Evolutionary conservation across 1,140 invertebrate genomes (phyloP), one percentile per base, ranked within the genome.

Genomic region (Stegodyphus dumicola): DNA sequence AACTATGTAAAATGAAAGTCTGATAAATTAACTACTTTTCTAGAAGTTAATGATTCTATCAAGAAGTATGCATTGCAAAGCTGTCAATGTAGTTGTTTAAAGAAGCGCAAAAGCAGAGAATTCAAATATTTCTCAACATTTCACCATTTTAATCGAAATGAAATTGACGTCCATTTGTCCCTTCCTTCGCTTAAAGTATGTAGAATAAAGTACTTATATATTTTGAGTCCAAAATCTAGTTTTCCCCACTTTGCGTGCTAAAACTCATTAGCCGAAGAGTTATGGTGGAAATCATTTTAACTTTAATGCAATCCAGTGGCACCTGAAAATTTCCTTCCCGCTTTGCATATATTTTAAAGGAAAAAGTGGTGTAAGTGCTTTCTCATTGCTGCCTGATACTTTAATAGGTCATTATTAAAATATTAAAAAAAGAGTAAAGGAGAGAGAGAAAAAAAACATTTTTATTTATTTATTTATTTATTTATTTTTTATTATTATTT

Each of bases 231-330:
- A 13, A 81, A 71, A 81, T 81, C 78, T 65, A 60, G 54, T 81
- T 73, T 81, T 81, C 78, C 15, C 54, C 15, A 52, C 70, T 18
- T 81, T 49, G 78, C 69, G 69, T 81, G 78, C 70, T 73, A 73
- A 51, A 81, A 81, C 78, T 81, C 78, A 81, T 81, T 81, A 81
- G 69, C 56, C 56, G 5, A 18, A 7, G 70, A 73, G 69, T 73
- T 66, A 81, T 81, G 78, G 67, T 48, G 56, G 54, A 81, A 81
- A 81, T 81, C 78, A 81, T 81, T 81, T 81, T 81, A 81, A 81
- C 78, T 81, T 81, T 81, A 81, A 81, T 73, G 70, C 78, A 81
- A 71, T 81, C 33, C 69, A 71, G 54, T 81, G 48, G 51, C 56
- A 81, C 69, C 78, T 81, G 78, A 81, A 81, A 81, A 81, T 81